Evolutionary conservation across 2,888 invertebrate genomes (phyloP).

Genomic region (Craniophora ligustri): DNA sequence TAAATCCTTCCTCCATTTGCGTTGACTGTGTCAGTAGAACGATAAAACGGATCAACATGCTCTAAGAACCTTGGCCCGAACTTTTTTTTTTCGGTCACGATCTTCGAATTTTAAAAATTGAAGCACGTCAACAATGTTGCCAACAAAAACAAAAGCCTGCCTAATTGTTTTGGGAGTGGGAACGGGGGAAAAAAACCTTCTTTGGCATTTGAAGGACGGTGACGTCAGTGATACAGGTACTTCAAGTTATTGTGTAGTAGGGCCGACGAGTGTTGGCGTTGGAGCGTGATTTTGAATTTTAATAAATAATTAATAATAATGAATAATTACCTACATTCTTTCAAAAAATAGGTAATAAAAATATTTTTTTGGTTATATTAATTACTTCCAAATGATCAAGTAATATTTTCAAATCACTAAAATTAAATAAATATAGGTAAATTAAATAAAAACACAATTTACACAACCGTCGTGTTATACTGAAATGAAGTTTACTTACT

Average conservation of each 20-base stretch:
- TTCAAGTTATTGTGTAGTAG: constrained; percentile 60
- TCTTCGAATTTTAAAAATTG: constrained; percentile 55
- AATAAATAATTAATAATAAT: too few species aligned
- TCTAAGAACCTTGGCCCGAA: constrained; percentile 44
- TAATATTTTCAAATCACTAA: too few species aligned
- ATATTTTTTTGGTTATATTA: too few species aligned
- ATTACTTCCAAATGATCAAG: too few species aligned
- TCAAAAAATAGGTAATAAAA: too few species aligned
- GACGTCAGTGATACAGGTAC: constrained; percentile 79
- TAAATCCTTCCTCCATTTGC: constrained; percentile 17
- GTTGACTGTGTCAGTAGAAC: constrained; percentile 28
- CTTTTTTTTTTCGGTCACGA: constrained; percentile 47
- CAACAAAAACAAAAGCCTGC: constrained; percentile 76
- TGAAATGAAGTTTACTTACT: not conserved
- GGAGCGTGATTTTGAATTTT: too few species aligned
- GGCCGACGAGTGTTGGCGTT: constrained; percentile 60
- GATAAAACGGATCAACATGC: constrained; percentile 43
- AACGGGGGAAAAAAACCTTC: constrained; percentile 70
- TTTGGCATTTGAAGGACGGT: constrained; percentile 81
- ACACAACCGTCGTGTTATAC: constrained; percentile 17
- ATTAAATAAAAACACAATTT: constrained; percentile 15
- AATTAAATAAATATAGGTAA: constrained; percentile 2
- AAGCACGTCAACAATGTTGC: constrained; percentile 62
- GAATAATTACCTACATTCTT: too few species aligned
- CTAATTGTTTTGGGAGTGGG: constrained; percentile 77